These are phyloP conservation scores for Stichopus horrens DNA, from an alignment of 53 echinoderm and acorn worm genomes.

Conservation along the genomic window DNA sequence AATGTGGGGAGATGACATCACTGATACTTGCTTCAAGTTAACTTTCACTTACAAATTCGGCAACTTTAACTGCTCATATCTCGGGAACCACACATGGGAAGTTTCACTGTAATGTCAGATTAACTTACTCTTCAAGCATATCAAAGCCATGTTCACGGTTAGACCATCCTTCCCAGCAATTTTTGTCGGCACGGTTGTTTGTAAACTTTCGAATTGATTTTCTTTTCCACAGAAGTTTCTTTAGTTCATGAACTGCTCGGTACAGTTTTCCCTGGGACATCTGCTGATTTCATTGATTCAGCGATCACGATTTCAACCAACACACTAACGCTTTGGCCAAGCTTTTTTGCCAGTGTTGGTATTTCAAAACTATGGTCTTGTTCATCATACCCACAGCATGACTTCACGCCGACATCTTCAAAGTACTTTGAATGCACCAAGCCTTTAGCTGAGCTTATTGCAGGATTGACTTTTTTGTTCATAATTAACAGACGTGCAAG, in stretches of 20 bases:
- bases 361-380: background rate
- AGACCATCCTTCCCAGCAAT: too few species aligned
- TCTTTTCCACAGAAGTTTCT: background rate
- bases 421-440: background rate
- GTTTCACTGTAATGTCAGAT: too few species aligned
- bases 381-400: conserved; percentile 14
- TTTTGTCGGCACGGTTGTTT: conserved; percentile 8
- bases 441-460: background rate
- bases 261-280: background rate
- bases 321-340: background rate
- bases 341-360: conserved; percentile 18
- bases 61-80: too few species aligned
- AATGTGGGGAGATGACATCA: too few species aligned
- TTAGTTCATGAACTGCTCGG: background rate
- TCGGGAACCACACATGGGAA: too few species aligned
- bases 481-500: background rate
- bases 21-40: too few species aligned
- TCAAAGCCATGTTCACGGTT: too few species aligned
- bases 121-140: too few species aligned
- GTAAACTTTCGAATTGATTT: background rate
- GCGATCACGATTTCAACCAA: conserved; percentile 15
- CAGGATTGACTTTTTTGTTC: background rate
- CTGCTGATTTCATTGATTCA: conserved; percentile 1
- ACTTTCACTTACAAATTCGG: too few species aligned
- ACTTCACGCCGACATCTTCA: conserved; percentile 19